phyloP scores from a whole-genome alignment of 2,113 vertebrate species.

The Sander lucioperca region DNA sequence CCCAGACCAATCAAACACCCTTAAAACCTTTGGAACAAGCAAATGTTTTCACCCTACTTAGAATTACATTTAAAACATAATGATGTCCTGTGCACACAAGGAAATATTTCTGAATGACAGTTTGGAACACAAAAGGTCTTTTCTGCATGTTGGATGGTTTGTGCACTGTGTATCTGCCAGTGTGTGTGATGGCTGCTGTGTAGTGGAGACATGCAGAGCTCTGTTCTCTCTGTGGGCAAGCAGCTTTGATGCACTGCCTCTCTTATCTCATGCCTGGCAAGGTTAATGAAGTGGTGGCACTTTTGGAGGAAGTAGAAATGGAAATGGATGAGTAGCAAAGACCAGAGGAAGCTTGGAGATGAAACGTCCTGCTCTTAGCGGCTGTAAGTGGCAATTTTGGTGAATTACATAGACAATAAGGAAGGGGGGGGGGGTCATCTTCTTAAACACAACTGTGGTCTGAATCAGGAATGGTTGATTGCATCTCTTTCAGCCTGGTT shows the following conservation, averaged over 20 bases:
- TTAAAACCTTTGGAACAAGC: constrained; percentile 58
- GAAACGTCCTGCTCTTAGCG: constrained; percentile 84
- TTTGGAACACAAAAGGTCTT: constrained; percentile 73
- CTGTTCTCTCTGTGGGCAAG: constrained; percentile 83
- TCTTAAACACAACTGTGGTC: constrained; percentile 84
- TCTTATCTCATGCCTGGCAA: constrained; percentile 87
- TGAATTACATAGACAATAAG: constrained; percentile 88
- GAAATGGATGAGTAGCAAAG: constrained; percentile 85
- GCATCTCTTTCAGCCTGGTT: constrained; percentile 84
- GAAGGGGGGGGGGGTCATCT: constrained; percentile 79
- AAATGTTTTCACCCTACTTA: constrained; percentile 32
- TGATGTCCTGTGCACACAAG: constrained; percentile 30
- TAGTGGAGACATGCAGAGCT: constrained; percentile 71
- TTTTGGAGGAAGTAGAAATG: constrained; percentile 87
- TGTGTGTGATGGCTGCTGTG: constrained; percentile 75
- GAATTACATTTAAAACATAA: constrained; percentile 56
- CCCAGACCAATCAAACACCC: constrained; percentile 50
- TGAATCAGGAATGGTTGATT: constrained; percentile 81
- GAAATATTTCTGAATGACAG: constrained; percentile 61
- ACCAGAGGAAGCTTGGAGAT: constrained; percentile 87
- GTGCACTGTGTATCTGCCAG: constrained; percentile 58
- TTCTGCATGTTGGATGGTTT: constrained; percentile 63
- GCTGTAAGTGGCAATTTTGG: constrained; percentile 88
- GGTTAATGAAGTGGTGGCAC: constrained; percentile 89
- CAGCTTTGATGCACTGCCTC: constrained; percentile 85